Percentiles rank a stretch among this genome's conserved stretches.
Conservation (phyloP, 2,113 vertebrate genomes). For the Sigmodon hispidus region DNA sequence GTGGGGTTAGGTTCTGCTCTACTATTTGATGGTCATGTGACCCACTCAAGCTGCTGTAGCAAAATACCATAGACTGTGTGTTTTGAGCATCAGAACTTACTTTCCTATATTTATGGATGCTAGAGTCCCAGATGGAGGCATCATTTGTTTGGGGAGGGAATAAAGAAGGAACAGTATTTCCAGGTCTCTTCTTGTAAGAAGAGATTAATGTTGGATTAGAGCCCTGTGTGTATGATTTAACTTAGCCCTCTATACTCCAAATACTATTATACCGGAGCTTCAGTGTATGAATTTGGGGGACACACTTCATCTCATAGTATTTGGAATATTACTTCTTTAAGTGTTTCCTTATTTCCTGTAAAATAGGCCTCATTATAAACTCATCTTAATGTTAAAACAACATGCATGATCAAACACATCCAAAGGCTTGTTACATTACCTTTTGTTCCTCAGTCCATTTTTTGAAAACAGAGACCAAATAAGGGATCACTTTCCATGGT, state of each 20-base stretch:
- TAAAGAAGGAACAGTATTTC: neutral
- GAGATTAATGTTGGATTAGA: neutral
- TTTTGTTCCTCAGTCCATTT: neutral
- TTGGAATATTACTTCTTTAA: neutral
- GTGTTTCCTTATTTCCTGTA: neutral
- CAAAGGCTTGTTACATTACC: neutral
- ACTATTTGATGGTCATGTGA: neutral
- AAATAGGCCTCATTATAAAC: neutral
- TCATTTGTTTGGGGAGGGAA: neutral
- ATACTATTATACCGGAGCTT: neutral
- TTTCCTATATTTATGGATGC: neutral
- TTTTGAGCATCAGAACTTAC: neutral
- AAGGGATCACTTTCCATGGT: no score
- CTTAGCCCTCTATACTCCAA: neutral
- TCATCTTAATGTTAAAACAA: neutral
- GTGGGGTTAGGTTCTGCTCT: neutral
- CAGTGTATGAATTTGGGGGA: neutral
- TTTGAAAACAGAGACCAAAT: neutral
- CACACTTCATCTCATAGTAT: neutral
- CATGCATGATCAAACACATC: neutral
- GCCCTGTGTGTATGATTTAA: neutral
- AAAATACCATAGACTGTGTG: no score
- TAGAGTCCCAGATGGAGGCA: neutral
- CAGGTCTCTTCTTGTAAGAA: neutral
- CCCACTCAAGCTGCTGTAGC: neutral